These are phyloP conservation scores for Ctenoplectra terminalis DNA, from an alignment of 1,140 invertebrate species.

Conservation along the genomic window DNA sequence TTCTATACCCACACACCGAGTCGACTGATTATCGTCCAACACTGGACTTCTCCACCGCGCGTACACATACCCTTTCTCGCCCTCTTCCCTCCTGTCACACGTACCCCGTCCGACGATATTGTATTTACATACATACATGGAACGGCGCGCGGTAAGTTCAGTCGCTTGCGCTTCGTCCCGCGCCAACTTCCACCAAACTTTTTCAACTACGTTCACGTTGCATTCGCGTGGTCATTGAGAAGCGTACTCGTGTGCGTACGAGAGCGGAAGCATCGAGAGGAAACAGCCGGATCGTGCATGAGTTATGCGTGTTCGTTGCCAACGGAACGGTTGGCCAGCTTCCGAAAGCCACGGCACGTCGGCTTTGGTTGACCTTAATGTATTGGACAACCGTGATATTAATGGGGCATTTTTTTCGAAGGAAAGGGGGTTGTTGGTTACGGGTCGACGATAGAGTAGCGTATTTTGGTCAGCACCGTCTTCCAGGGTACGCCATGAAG, in stretches of 20 bases:
- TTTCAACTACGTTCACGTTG: not conserved
- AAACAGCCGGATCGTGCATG: not conserved
- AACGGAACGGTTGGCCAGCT: constrained; percentile 17
- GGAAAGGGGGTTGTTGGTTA: constrained; percentile 20
- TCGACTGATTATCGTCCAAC: constrained; percentile 40
- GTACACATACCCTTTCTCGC: not conserved
- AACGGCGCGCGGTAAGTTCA: constrained; percentile 2
- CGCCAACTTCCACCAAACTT: not conserved
- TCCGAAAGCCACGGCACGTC: constrained; percentile 18
- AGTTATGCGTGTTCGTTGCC: constrained; percentile 31
- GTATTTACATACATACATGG: not conserved
- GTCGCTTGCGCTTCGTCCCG: not conserved
- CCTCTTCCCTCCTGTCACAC: not conserved
- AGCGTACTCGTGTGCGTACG: not conserved
- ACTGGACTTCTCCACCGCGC: not conserved
- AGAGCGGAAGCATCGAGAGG: not conserved
- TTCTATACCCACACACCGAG: not conserved
- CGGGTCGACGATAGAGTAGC: not conserved
- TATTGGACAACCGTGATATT: constrained; percentile 28
- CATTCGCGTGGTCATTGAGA: not conserved
- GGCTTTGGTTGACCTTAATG: constrained; percentile 42
- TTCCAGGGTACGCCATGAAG: not conserved
- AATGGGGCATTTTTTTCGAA: constrained; percentile 6
- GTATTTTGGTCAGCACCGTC: constrained; percentile 2
- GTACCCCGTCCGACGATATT: not conserved